Conservation (phyloP, 2,113 vertebrate species). For the Ameiurus melas region DNA sequence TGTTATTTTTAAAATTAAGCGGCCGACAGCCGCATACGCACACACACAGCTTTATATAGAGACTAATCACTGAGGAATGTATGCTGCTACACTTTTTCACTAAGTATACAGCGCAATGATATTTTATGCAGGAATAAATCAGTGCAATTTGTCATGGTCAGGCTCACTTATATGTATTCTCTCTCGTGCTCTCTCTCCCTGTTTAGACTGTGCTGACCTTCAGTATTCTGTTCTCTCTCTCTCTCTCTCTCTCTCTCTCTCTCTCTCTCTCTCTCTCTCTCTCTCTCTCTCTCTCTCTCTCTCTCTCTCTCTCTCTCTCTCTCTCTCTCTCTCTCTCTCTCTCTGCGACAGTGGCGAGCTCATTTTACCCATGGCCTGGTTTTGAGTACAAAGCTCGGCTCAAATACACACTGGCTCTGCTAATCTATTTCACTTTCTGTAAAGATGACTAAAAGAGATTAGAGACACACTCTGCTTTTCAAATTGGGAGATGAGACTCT, state of each 20-base stretch:
- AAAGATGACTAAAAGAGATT: not conserved
- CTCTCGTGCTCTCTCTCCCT: not conserved
- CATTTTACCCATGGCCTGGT: not conserved
- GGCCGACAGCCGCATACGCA: not conserved
- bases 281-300: not conserved
- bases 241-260: not conserved
- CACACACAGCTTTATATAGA: constrained; percentile 39
- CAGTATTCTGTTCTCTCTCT: not conserved
- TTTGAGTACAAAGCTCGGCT: not conserved
- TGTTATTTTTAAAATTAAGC: constrained; percentile 37
- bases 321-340: not conserved
- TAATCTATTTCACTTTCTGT: not conserved
- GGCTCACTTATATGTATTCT: constrained; percentile 15
- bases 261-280: not conserved
- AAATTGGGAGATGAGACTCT: not conserved
- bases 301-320: not conserved
- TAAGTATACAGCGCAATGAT: constrained; percentile 38
- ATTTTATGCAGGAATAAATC: constrained; percentile 46
- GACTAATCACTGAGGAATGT: constrained; percentile 47
- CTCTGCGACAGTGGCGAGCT: not conserved
- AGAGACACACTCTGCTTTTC: not conserved
- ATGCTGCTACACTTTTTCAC: not conserved
- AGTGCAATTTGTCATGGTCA: constrained; percentile 38
- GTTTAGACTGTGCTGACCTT: not conserved
- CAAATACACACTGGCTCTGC: not conserved